Base-by-base conservation (phyloP, 2,113 vertebrate genomes). In the Meriones unguiculatus region DNA sequence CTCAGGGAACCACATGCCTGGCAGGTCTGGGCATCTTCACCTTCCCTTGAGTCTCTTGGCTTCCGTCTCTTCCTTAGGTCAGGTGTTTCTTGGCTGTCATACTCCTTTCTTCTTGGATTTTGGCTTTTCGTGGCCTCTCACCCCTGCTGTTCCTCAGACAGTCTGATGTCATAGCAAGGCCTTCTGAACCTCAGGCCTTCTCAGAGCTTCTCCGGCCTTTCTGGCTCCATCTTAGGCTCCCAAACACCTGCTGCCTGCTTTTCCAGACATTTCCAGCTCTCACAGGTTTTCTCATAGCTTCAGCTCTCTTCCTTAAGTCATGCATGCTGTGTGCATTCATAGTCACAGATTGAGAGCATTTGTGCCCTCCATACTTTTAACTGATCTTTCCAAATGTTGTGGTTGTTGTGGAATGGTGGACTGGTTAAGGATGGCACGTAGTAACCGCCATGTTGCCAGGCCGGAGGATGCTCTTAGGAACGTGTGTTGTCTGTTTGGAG, bases 1-100 rank as follows among this genome's bases (percentile, higher is more conserved):
- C 13, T 64, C 86, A 13, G 70, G 57, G 28, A 73, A 38, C n/a
- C 46, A 22, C 65, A 4, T 30, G 41, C 77, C 32, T 13, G 57
- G 46, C 32, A 35, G 22, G 20, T 85, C 82, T 78, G 28, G 87
- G 50, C 17, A 54, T 89, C 84, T 89, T 94, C 38, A 8, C 30
- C 46, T 95, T 96, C 72, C 73, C 35, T 70, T 30, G 84, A 90
- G 50, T 85, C 67, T 90, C 84, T 80, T 93, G 24, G 28, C 77
- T 93, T 70, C 82, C 25, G 52, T 80, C 65, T 84, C 72, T 92
- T 30, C 15, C 46, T 52, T 15, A 70, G 57, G 54, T 50, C 24
- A 18, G 5, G 46, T 85, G 70, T 92, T 90, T 95, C 30, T 30
- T 57, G n/a, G 11, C 38, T 7, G 81, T 67, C 59, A 41, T 18